Evolutionary conservation across 2,113 vertebrate species (phyloP).

Genomic region (Psittacula cyanocephala): DNA sequence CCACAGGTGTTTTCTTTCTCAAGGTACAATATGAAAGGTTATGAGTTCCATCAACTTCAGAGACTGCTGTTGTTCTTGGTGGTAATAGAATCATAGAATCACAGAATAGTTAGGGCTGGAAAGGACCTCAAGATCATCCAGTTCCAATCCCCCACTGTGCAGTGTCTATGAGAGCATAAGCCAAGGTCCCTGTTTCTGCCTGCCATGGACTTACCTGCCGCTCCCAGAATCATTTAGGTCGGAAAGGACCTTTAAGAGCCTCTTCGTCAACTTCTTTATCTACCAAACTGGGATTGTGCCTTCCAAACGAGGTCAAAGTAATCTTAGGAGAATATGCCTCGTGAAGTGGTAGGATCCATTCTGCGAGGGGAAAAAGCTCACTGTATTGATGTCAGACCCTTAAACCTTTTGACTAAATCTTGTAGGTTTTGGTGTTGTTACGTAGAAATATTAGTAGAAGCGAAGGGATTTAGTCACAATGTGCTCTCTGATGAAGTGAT

Average conservation of each 20-base stretch:
- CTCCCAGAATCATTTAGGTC: background rate
- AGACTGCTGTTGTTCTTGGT: background rate
- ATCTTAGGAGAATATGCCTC: background rate
- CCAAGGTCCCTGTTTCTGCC: background rate
- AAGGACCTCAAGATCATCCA: too few relatives aligned
- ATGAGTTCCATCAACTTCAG: background rate
- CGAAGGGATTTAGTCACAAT: background rate
- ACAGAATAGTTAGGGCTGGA: too few relatives aligned
- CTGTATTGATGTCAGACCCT: background rate
- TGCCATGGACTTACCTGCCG: background rate
- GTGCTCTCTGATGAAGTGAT: background rate
- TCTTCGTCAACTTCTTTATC: background rate
- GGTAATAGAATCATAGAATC: too few relatives aligned
- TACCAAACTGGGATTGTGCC: background rate
- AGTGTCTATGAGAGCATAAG: background rate
- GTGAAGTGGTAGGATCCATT: rapidly evolving
- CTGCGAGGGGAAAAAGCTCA: background rate
- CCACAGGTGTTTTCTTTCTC: background rate
- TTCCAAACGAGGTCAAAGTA: background rate
- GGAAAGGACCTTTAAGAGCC: background rate
- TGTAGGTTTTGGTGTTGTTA: background rate
- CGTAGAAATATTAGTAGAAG: background rate
- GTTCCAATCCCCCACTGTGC: background rate
- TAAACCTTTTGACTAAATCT: background rate
- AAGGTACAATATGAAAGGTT: background rate